Percentiles rank a stretch among this genome's conserved stretches.
phyloP scores from a whole-genome alignment of 1,140 invertebrate genomes.

The Hestina assimilis region DNA sequence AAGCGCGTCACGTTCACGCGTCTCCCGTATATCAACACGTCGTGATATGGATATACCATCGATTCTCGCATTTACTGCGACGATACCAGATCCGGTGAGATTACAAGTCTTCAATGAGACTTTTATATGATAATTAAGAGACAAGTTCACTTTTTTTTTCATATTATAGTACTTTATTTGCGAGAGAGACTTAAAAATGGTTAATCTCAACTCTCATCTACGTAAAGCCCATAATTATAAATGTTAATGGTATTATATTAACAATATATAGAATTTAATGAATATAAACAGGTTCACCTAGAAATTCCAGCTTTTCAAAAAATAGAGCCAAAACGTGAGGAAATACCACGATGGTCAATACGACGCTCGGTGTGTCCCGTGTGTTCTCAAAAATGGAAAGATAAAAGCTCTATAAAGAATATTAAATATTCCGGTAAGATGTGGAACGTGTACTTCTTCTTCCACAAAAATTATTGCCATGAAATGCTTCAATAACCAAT shows the following conservation, averaged over 20 bases:
- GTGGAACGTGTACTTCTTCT: neutral
- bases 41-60: conserved; percentile 70
- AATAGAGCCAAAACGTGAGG: conserved; percentile 25
- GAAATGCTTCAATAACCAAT: too few relatives aligned
- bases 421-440: conserved; percentile 58
- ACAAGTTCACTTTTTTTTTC: too few relatives aligned
- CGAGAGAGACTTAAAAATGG: too few relatives aligned
- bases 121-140: too few relatives aligned
- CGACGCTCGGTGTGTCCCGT: conserved; percentile 64
- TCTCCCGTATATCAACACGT: conserved; percentile 58
- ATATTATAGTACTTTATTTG: too few relatives aligned
- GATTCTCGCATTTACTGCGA: conserved; percentile 56
- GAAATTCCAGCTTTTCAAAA: conserved; percentile 56
- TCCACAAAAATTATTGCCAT: too few relatives aligned
- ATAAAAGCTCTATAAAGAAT: conserved; percentile 52
- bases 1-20: conserved; percentile 58
- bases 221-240: too few relatives aligned
- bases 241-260: too few relatives aligned
- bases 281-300: conserved; percentile 33
- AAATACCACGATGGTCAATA: conserved; percentile 62
- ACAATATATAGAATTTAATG: neutral
- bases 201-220: too few relatives aligned
- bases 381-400: conserved; percentile 69
- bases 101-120: too few relatives aligned
- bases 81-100: conserved; percentile 41